Evolutionary conservation across 1,140 invertebrate species (phyloP), one percentile per base, ranked within the genome.

Genomic region (Dysdera silvatica): DNA sequence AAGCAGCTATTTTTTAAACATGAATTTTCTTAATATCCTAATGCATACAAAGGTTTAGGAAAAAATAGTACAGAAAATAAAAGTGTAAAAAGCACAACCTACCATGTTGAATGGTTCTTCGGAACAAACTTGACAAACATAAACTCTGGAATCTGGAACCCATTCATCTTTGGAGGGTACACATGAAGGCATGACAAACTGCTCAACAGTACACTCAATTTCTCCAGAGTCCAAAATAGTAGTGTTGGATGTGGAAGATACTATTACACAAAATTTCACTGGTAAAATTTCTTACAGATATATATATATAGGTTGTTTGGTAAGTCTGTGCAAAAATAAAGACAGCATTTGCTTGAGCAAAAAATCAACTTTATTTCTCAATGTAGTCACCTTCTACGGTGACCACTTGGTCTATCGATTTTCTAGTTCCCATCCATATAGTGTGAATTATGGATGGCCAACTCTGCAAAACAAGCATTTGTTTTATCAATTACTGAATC

Each of bases 91-190:
- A 37, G n/a, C 16, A 5, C 59, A 16, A 69, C 72, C 67, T 67
- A 80, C 78, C 76, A 80, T 78, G 59, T 75, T 77, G 67, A 80
- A 80, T 53, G 69, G 72, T 66, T 78, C 77, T 40, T 73, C 62
- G 51, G 72, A 71, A 69, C 79, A 80, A 29, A 78, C 71, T 77
- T 78, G 79, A 70, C 79, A 80, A 6, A 72, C 70, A 41, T 72
- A 58, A 1, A 75, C 72, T 28, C 71, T 63, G 26, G 67, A 66
- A 69, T 80, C 78, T 5, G 74, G 73, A n/a, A 79, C 71, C 79
- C 79, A 80, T 65, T 79, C 72, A 6, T 80, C 76, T 63, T 71
- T 73, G 2, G 71, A 65, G 16, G 79, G 79, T 3, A 78, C 74
- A 37, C 71, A 70, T n/a, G 61, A 33, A 23, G 79, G 79, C 72